Evolutionary conservation across 2,888 invertebrate species (phyloP).

Genomic region (Eristalis arbustorum): DNA sequence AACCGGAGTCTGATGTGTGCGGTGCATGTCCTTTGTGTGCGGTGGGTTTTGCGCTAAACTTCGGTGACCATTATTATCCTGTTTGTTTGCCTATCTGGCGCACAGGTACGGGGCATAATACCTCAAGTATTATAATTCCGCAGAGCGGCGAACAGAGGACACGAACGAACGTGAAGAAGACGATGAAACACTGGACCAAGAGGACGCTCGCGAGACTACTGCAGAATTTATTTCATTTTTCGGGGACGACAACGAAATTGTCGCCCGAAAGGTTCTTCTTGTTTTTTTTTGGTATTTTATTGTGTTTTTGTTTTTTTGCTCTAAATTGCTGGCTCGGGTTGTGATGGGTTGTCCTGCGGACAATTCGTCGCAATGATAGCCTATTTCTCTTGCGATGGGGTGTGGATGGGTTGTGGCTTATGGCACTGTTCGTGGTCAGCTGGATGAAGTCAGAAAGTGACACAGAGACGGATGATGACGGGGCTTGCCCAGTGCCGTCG

Average conservation of each 20-base stretch:
- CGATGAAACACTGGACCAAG: constrained; percentile 12
- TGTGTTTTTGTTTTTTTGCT: constrained; percentile 9
- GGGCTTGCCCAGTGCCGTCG: too few relatives aligned
- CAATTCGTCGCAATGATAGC: constrained; percentile 59
- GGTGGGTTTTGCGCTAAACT: constrained; percentile 60
- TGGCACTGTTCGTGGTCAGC: constrained; percentile 24
- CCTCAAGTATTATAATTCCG: constrained; percentile 69
- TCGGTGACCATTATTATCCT: constrained; percentile 67
- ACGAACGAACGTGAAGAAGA: neutral
- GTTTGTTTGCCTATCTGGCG: constrained; percentile 62
- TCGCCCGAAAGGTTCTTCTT: constrained; percentile 1
- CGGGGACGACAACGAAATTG: neutral
- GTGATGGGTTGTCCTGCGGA: constrained; percentile 66
- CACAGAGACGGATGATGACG: too few relatives aligned
- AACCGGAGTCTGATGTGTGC: constrained; percentile 37
- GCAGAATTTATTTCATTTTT: constrained; percentile 51
- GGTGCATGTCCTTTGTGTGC: constrained; percentile 12
- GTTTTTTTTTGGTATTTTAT: too few relatives aligned
- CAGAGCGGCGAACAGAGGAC: constrained; percentile 48
- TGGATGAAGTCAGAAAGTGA: too few relatives aligned
- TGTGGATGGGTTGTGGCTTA: constrained; percentile 42
- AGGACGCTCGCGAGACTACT: constrained; percentile 30
- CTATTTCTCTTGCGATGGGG: constrained; percentile 35
- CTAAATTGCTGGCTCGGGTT: constrained; percentile 22
- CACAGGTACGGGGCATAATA: constrained; percentile 53